A percentile compares a stretch with the other conserved stretches of the same genome.
These are phyloP conservation scores for Plectus sambesii DNA, from an alignment of 1,140 invertebrate species.

Conservation along the genomic window DNA sequence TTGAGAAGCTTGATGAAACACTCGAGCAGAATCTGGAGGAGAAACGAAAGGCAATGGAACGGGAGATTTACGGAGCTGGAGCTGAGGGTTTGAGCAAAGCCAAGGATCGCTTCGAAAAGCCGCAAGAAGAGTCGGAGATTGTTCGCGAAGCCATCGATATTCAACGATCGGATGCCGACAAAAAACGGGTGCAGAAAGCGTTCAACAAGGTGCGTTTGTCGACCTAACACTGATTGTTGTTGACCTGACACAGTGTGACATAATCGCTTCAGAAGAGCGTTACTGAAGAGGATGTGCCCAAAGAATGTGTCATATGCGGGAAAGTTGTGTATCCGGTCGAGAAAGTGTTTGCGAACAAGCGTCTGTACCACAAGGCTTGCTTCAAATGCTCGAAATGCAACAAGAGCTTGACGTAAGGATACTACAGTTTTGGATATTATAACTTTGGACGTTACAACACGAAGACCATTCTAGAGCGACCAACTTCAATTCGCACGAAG, in stretches of 20 bases:
- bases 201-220: constrained; percentile 21
- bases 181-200: constrained; percentile 18
- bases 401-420: constrained; percentile 42
- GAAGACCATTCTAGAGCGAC: constrained; percentile 27
- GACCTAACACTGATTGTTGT: not conserved
- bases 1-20: constrained; percentile 25
- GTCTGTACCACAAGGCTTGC: constrained; percentile 43
- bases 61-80: constrained; percentile 28
- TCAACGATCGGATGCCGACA: constrained; percentile 26
- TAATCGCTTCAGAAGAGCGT: constrained; percentile 12
- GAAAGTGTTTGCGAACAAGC: constrained; percentile 41
- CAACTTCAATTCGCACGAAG: constrained; percentile 42
- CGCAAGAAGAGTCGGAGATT: constrained; percentile 11
- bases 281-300: constrained; percentile 31
- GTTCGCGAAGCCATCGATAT: constrained; percentile 2
- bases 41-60: constrained; percentile 23
- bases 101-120: constrained; percentile 8
- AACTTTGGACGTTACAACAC: not conserved
- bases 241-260: constrained; percentile 1
- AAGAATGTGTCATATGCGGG: constrained; percentile 40
- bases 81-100: constrained; percentile 15
- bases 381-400: constrained; percentile 45
- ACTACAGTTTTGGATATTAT: not conserved
- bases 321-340: constrained; percentile 47
- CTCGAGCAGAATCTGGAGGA: constrained; percentile 27